phyloP scores from a whole-genome alignment of 2,888 invertebrate genomes.

The Adela reaumurella region DNA sequence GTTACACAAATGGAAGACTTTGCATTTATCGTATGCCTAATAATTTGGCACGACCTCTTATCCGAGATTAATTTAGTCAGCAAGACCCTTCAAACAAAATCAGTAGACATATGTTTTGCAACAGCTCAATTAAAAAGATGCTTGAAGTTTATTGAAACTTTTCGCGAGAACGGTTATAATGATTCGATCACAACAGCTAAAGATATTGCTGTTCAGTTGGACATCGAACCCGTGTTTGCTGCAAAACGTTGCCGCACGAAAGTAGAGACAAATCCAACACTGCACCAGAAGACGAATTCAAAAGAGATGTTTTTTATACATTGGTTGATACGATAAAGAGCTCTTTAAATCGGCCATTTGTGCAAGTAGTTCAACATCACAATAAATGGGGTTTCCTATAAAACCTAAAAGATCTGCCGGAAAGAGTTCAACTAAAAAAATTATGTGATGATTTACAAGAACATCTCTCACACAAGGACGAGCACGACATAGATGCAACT shows the following conservation, averaged over 20 bases:
- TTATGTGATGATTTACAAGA: background rate
- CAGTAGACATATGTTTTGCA: background rate
- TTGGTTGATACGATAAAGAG: background rate
- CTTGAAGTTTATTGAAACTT: slow-evolving; percentile 1
- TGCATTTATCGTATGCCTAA: background rate
- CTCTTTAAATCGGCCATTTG: slow-evolving; percentile 1
- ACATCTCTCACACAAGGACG: background rate
- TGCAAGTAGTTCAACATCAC: background rate
- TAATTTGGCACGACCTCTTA: slow-evolving; percentile 3
- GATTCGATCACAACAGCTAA: background rate
- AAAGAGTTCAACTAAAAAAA: slow-evolving; percentile 1
- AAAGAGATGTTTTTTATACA: slow-evolving; percentile 1
- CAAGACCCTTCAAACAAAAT: slow-evolving; percentile 1
- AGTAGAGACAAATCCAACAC: background rate
- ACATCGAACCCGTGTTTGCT: background rate
- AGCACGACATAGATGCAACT: background rate
- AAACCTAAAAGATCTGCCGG: background rate
- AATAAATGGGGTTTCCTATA: slow-evolving; percentile 1
- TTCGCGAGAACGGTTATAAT: background rate
- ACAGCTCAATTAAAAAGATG: background rate
- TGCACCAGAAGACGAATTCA: background rate
- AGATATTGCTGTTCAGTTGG: slow-evolving; percentile 2
- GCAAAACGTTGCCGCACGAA: background rate
- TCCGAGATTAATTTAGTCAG: slow-evolving; percentile 2
- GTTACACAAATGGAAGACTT: background rate